Evolutionary conservation across 2,888 invertebrate genomes (phyloP).

Genomic region (Graphium colonna): DNA sequence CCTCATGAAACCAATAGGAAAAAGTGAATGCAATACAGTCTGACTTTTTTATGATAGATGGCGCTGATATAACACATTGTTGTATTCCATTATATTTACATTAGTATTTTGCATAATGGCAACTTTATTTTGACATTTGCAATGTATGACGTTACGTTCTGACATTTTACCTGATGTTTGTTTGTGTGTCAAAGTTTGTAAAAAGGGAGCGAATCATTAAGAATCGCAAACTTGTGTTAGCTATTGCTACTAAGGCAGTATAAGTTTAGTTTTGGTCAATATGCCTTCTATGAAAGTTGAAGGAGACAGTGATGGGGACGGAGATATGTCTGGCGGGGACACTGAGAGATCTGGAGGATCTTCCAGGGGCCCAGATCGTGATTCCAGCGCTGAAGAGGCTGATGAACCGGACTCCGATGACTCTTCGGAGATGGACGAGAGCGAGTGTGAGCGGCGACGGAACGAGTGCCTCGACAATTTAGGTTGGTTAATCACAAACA

Average conservation of each 20-base stretch:
- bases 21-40: too few relatives aligned
- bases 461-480: constrained; percentile 92
- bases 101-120: not conserved
- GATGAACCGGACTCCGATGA: constrained; percentile 92
- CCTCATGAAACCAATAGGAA: too few relatives aligned
- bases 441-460: constrained; percentile 91
- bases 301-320: constrained; percentile 81
- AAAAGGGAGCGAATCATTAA: constrained; percentile 25
- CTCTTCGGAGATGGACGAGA: constrained; percentile 95
- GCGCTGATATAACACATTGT: not conserved
- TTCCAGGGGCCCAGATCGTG: constrained; percentile 83
- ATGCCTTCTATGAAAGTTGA: constrained; percentile 86
- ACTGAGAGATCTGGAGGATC: constrained; percentile 84
- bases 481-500: constrained; percentile 48
- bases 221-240: not conserved
- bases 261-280: constrained; percentile 3
- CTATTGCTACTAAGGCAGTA: not conserved
- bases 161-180: constrained; percentile 20
- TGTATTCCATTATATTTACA: not conserved
- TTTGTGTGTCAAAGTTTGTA: constrained; percentile 8
- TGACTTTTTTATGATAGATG: too few relatives aligned
- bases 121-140: not conserved
- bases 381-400: constrained; percentile 88
- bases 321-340: constrained; percentile 85
- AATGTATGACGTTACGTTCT: constrained; percentile 9